phyloP scores from a whole-genome alignment of 2,888 invertebrate species.

The Chymomyza procnemis region DNA sequence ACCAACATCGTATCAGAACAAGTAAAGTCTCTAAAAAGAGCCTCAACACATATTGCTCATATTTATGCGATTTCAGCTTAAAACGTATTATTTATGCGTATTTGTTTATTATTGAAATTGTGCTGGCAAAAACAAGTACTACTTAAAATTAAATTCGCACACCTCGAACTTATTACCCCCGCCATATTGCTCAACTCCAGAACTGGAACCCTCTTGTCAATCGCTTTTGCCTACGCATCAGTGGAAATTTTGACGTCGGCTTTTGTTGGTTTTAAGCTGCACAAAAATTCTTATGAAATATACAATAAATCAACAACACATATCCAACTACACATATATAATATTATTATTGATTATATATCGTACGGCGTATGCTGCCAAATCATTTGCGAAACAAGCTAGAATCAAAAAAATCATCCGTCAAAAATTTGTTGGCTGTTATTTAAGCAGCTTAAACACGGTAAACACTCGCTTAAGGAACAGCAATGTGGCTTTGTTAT shows the following conservation, averaged over 20 bases:
- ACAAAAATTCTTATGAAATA: constrained; percentile 18
- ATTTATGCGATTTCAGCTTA: neutral
- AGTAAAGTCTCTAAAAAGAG: neutral
- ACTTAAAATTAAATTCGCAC: neutral
- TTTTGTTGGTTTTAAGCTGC: neutral
- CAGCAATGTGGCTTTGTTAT: constrained; percentile 36
- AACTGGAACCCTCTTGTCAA: neutral
- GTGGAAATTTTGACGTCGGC: neutral
- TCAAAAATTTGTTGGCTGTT: constrained; percentile 14
- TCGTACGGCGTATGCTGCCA: neutral
- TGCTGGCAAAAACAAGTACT: constrained; percentile 12
- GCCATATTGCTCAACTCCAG: neutral
- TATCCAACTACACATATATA: constrained; percentile 4
- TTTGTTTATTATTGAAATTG: constrained; percentile 29
- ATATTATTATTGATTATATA: constrained; percentile 1
- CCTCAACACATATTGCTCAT: neutral
- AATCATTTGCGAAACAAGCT: constrained; percentile 3
- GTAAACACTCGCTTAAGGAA: constrained; percentile 27
- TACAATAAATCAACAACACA: constrained; percentile 25
- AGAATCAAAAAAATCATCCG: constrained; percentile 15
- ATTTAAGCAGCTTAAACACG: constrained; percentile 42
- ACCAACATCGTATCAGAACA: neutral
- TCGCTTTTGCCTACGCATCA: constrained; percentile 17
- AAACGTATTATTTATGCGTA: neutral
- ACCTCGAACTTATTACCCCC: neutral